Conservation (phyloP, 2,888 invertebrate genomes). For the Latrodectus elegans region DNA sequence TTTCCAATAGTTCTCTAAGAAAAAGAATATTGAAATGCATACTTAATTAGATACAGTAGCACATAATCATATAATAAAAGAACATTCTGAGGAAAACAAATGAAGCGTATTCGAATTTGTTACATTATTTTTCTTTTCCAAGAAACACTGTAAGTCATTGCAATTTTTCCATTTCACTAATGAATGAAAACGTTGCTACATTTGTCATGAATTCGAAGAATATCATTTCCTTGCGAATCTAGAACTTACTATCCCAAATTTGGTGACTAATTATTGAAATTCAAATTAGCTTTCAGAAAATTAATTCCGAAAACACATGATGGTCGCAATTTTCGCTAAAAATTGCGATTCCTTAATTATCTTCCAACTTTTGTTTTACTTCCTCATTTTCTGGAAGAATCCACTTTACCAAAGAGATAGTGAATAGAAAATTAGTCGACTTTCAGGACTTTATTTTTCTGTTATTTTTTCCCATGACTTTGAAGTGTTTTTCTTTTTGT, state of each 20-base stretch:
- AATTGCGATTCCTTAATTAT: slow-evolving; percentile 30
- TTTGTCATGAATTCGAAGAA: not conserved
- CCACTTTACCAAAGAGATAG: too few relatives aligned
- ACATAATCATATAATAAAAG: too few relatives aligned
- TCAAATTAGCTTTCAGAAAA: slow-evolving; percentile 4
- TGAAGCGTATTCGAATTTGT: too few relatives aligned
- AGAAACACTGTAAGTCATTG: too few relatives aligned
- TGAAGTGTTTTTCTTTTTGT: not conserved
- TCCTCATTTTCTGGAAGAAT: slow-evolving; percentile 7
- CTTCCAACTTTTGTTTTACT: slow-evolving; percentile 21
- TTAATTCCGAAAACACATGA: slow-evolving; percentile 3
- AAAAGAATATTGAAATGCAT: too few relatives aligned
- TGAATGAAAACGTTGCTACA: slow-evolving; percentile 1
- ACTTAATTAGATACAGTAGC: too few relatives aligned
- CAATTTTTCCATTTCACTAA: not conserved
- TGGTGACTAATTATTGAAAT: slow-evolving; percentile 26
- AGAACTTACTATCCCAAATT: not conserved
- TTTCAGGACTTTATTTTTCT: not conserved
- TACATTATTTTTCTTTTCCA: too few relatives aligned
- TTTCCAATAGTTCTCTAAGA: too few relatives aligned
- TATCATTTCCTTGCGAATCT: not conserved
- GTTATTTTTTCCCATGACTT: not conserved
- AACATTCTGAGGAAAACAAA: too few relatives aligned
- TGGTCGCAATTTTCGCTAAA: slow-evolving; percentile 19
- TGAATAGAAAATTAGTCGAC: slow-evolving; percentile 12